These are phyloP conservation scores for Epicampocera succincta DNA, from an alignment of 2,888 invertebrate species.

Conservation along the genomic window DNA sequence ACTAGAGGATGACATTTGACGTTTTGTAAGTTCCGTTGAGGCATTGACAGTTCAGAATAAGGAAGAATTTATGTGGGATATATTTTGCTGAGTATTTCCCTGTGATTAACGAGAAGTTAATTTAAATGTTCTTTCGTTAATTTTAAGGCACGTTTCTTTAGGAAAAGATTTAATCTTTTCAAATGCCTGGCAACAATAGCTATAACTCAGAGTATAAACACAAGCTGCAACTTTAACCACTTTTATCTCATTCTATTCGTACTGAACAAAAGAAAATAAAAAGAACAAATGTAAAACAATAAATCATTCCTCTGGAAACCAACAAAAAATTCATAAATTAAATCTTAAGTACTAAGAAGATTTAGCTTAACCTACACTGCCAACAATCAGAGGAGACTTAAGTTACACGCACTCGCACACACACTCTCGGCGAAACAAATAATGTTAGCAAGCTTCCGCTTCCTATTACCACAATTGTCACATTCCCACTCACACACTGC, in stretches of 20 bases:
- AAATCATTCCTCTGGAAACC: slow-evolving; percentile 52
- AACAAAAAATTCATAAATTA: slow-evolving; percentile 41
- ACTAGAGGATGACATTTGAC: no score
- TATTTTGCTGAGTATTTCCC: no score
- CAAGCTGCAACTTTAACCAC: slow-evolving; percentile 36
- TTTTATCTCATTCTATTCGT: slow-evolving; percentile 21
- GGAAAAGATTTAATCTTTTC: background rate
- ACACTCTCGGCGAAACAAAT: background rate
- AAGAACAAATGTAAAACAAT: slow-evolving; percentile 48
- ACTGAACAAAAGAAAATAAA: slow-evolving; percentile 19
- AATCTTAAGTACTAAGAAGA: slow-evolving; percentile 31
- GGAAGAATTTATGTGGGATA: no score
- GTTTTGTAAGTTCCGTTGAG: no score
- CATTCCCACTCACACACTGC: background rate
- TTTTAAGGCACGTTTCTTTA: no score
- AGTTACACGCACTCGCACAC: background rate
- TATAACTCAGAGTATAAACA: slow-evolving; percentile 11
- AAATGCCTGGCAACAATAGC: background rate
- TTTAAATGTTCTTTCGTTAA: no score
- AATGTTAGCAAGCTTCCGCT: slow-evolving; percentile 40
- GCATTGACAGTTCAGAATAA: no score
- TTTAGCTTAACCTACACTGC: background rate
- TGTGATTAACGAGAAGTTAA: no score
- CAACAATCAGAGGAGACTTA: slow-evolving; percentile 6
- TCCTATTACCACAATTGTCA: slow-evolving; percentile 16